These are phyloP conservation scores for Varanus salvator DNA, from an alignment of 2,113 vertebrate genomes.

Conservation along the genomic window DNA sequence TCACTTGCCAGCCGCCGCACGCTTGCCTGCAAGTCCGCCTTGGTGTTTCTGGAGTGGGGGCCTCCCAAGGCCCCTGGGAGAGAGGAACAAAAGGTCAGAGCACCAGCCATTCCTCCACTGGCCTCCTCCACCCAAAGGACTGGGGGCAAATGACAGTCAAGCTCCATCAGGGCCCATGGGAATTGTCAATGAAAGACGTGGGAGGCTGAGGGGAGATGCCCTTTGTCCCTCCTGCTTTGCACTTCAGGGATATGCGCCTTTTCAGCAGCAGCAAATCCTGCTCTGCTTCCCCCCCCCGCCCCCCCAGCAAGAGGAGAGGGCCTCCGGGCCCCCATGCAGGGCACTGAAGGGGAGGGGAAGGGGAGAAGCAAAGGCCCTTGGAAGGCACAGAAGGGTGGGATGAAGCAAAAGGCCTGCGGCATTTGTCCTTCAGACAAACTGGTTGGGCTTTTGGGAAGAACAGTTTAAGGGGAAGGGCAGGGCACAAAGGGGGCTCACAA, in stretches of 20 bases:
- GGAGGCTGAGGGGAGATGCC: conserved; percentile 58
- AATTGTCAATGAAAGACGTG: conserved; percentile 79
- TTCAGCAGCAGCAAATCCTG: conserved; percentile 77
- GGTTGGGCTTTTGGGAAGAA: not conserved
- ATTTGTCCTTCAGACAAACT: conserved; percentile 15
- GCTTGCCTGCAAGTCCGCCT: not conserved
- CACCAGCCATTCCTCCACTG: conserved; percentile 6
- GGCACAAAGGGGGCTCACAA: not conserved
- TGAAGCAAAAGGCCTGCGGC: conserved; percentile 56
- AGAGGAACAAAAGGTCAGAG: not conserved
- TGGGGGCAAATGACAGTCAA: conserved; percentile 42
- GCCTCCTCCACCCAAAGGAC: conserved; percentile 40
- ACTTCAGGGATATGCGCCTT: conserved; percentile 77
- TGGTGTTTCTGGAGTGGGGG: not conserved
- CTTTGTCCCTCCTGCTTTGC: conserved; percentile 78
- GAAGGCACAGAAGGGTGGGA: conserved; percentile 42
- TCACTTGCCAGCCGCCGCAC: too few species aligned
- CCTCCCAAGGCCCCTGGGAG: not conserved
- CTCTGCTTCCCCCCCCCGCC: conserved; percentile 31
- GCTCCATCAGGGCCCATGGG: conserved; percentile 72
- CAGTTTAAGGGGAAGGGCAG: not conserved
- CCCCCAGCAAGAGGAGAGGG: conserved; percentile 58
- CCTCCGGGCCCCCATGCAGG: conserved; percentile 33
- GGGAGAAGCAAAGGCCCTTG: conserved; percentile 17
- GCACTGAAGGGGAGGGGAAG: not conserved